Percentiles rank a stretch among this genome's conserved stretches.
Evolutionary conservation across 64 coral and sea anemone genomes (phyloP).

Genomic region (Stichodactyla helianthus): DNA sequence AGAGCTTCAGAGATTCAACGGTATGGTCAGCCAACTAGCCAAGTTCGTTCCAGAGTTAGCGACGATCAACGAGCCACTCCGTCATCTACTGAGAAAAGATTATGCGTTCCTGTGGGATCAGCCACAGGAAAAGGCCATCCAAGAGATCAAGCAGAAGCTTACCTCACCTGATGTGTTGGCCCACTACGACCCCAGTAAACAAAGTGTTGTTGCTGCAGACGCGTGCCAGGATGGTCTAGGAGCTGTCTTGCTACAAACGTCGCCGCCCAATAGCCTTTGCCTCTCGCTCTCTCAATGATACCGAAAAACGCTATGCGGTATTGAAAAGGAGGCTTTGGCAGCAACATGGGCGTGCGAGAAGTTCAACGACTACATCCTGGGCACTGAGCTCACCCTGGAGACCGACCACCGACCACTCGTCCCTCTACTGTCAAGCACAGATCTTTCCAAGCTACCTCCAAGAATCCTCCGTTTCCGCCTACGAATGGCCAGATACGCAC

Average conservation of each 20-base stretch:
- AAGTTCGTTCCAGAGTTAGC: constrained; percentile 11
- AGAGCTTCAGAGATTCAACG: constrained; percentile 28
- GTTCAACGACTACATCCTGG: neutral
- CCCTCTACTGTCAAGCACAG: constrained; percentile 21
- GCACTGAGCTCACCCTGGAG: constrained; percentile 13
- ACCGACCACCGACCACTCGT: constrained; percentile 43
- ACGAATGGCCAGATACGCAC: constrained; percentile 10
- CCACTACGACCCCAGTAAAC: neutral
- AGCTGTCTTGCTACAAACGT: no score
- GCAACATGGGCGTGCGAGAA: no score
- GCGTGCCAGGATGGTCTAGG: neutral
- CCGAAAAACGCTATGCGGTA: no score
- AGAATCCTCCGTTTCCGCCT: constrained; percentile 24
- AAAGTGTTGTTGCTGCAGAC: neutral
- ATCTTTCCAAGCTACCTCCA: constrained; percentile 34
- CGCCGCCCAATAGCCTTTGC: no score
- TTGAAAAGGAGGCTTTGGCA: no score
- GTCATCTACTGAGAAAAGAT: constrained; percentile 6
- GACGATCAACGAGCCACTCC: neutral
- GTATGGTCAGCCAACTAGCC: neutral
- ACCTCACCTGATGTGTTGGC: constrained; percentile 16
- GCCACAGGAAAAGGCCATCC: constrained; percentile 6
- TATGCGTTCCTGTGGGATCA: constrained; percentile 23
- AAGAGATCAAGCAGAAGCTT: neutral
- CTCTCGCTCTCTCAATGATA: no score